phyloP scores from a whole-genome alignment of 37 sponge, comb jelly and placozoan genomes.

The Axinella damicornis region DNA sequence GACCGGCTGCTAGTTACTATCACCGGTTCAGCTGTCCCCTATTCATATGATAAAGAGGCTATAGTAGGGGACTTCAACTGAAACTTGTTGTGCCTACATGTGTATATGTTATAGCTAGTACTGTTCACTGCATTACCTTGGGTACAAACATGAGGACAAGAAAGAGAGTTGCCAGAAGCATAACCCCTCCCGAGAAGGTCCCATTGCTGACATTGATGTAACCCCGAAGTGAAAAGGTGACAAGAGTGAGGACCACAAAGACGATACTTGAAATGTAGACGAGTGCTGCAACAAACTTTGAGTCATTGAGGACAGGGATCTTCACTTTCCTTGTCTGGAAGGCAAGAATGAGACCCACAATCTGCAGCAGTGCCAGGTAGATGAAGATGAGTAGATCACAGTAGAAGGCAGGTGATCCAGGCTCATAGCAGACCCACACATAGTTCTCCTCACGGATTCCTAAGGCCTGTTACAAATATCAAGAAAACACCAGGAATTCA shows the following conservation, averaged over 20 bases:
- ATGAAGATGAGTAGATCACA: neutral
- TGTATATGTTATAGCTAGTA: too few species aligned
- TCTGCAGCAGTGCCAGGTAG: conserved; percentile 34
- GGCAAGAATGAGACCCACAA: conserved; percentile 35
- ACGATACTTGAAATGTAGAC: conserved; percentile 48
- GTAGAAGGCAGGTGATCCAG: too few species aligned
- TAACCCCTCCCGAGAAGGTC: conserved; percentile 1
- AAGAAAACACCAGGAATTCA: too few species aligned
- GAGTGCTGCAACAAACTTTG: conserved; percentile 47
- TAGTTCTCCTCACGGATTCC: too few species aligned
- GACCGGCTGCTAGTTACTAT: too few species aligned
- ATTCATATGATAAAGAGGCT: too few species aligned
- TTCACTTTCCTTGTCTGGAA: conserved; percentile 53
- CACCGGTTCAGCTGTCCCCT: too few species aligned
- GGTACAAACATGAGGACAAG: conserved; percentile 46
- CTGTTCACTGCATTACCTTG: conserved; percentile 36
- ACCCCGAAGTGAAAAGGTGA: conserved; percentile 2
- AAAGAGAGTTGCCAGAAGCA: conserved; percentile 11
- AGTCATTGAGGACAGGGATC: conserved; percentile 50
- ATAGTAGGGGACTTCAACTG: too few species aligned
- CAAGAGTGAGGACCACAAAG: conserved; percentile 6
- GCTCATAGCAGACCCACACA: too few species aligned
- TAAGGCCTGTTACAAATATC: too few species aligned
- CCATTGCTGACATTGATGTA: conserved; percentile 27
- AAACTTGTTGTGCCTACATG: too few species aligned